These are phyloP conservation scores for Parnassius smintheus DNA, from an alignment of 2,888 invertebrate species.

Conservation along the genomic window DNA sequence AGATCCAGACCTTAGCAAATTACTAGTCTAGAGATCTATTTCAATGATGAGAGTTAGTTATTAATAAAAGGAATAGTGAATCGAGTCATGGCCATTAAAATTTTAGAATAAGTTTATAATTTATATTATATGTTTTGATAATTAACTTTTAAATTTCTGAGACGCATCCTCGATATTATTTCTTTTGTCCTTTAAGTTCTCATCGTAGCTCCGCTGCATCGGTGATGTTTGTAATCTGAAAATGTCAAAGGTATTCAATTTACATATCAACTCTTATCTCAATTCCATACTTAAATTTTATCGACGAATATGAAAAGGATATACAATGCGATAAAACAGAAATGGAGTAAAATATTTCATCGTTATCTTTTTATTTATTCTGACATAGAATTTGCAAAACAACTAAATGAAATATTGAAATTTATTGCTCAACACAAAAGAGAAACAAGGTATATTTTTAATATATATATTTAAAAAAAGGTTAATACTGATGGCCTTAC, in stretches of 20 bases:
- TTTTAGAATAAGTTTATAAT: too few species aligned
- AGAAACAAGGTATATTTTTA: too few species aligned
- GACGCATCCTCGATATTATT: slow-evolving; percentile 49
- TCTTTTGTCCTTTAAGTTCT: slow-evolving; percentile 55
- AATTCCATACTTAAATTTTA: slow-evolving; percentile 68
- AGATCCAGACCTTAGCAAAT: too few species aligned
- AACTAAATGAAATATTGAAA: slow-evolving; percentile 9
- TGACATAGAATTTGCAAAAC: slow-evolving; percentile 8
- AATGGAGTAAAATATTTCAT: slow-evolving; percentile 30
- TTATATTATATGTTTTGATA: too few species aligned
- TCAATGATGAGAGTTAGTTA: too few species aligned
- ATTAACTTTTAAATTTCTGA: background rate
- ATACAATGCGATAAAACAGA: slow-evolving; percentile 40
- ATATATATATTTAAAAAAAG: too few species aligned
- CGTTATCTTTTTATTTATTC: slow-evolving; percentile 11
- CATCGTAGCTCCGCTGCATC: slow-evolving; percentile 62
- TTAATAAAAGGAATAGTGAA: too few species aligned
- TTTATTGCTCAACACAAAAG: background rate
- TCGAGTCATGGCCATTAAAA: too few species aligned
- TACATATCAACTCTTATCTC: slow-evolving; percentile 78
- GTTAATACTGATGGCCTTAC: background rate
- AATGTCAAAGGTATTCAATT: slow-evolving; percentile 81
- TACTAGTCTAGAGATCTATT: too few species aligned
- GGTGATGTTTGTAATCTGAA: slow-evolving; percentile 76
- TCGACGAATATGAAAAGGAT: slow-evolving; percentile 60